These are phyloP conservation scores for Notamacropus eugenii DNA, from an alignment of 2,797 vertebrate genomes.

Conservation along the genomic window DNA sequence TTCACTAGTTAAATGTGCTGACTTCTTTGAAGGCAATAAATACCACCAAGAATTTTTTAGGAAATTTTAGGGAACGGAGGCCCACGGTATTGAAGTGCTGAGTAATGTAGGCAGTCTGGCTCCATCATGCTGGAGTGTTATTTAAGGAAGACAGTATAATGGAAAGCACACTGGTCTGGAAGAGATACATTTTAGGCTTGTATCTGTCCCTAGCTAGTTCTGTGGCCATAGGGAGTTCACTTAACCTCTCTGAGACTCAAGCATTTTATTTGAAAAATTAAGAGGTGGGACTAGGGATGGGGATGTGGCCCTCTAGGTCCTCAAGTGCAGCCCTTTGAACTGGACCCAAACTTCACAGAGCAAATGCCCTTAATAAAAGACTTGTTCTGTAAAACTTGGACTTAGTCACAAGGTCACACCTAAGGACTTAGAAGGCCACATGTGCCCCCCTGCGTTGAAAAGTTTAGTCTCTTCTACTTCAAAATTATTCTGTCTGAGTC, in stretches of 20 bases:
- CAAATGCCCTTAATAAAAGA: too few species aligned
- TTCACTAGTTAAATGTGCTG: conserved; percentile 20
- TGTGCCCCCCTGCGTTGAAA: too few species aligned
- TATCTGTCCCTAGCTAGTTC: not conserved
- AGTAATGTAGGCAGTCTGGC: conserved; percentile 26
- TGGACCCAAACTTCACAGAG: too few species aligned
- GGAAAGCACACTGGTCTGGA: not conserved
- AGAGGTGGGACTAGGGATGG: not conserved
- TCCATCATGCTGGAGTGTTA: not conserved
- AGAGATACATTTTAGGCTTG: not conserved
- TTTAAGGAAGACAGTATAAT: not conserved
- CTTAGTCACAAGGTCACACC: too few species aligned
- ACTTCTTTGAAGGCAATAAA: not conserved
- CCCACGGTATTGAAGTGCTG: conserved; percentile 8
- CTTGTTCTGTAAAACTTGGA: too few species aligned
- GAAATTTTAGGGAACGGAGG: not conserved
- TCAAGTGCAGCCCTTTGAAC: too few species aligned
- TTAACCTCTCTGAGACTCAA: not conserved
- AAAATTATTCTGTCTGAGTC: not conserved
- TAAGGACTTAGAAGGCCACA: too few species aligned
- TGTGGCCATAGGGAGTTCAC: not conserved
- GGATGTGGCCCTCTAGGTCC: too few species aligned
- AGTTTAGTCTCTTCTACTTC: not conserved
- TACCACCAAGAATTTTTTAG: not conserved
- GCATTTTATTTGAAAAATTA: not conserved